Evolutionary conservation across 2,888 invertebrate genomes (phyloP), one percentile per base, ranked within the genome.

Genomic region (Villa cingulata): DNA sequence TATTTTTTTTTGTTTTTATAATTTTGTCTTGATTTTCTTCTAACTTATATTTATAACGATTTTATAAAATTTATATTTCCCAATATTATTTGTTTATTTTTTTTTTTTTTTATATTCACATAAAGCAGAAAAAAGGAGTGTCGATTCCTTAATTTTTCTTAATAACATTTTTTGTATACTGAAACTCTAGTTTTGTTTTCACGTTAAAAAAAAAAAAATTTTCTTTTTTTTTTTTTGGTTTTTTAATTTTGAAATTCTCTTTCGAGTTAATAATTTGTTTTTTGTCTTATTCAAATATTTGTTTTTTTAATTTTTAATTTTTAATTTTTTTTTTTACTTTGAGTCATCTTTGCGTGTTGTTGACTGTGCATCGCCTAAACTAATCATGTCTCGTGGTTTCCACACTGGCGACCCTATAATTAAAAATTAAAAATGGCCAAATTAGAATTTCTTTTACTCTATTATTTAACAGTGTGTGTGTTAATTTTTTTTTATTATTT

Each of bases 341-440:
- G 68, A 66, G 62, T 70, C 69, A 65, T 70, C 69, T 70, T 70
- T 70, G 66, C 69, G 69, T 66, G 68, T 65, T 65, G 69, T 67
- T 64, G 69, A 66, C 66, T 68, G 68, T 62, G 68, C 68, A 68
- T 70, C 69, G 69, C 71, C 71, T 71, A 75, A 76, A 72, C 73
- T 72, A 74, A 73, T 72, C 76, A 76, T 79, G 77, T 91, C 90
- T 76, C 92, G 84, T 75, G 91, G 92, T 81, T 94, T 94, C 94
- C 94, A 95, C 75, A 95, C 87, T 72, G 95, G 95, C 74, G 94
- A 94, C 76, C 92, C 92, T 85, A 82, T 77, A 80, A 82, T 78
- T 77, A 74, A 78, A 66, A 63, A 65, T 67, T 63, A 65, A 58
- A 62, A 64, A 64, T 63, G 57, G 58, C 57, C 55, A 55, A 54